These are phyloP conservation scores for Drosophila kanapiae DNA, from an alignment of 1,140 invertebrate genomes.

Conservation along the genomic window DNA sequence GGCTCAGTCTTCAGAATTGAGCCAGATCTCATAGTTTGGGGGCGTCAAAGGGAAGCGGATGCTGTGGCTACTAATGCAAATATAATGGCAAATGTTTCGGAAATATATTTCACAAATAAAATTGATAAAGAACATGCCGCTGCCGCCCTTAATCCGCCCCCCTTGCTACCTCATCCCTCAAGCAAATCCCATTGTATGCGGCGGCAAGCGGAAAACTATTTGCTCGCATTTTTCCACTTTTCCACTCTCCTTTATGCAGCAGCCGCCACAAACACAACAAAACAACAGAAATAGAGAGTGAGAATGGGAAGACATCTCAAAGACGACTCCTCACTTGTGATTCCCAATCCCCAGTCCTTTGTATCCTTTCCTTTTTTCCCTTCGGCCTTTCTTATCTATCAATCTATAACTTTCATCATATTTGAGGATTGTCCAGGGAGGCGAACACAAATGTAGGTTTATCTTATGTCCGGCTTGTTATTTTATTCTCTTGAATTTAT, in stretches of 20 bases:
- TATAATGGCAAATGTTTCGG: constrained; percentile 83
- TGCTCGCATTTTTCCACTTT: constrained; percentile 45
- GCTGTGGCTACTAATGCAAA: constrained; percentile 80
- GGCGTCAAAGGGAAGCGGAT: constrained; percentile 48
- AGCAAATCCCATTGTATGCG: constrained; percentile 41
- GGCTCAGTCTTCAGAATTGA: constrained; percentile 4
- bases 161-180: not conserved
- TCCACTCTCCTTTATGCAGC: constrained; percentile 20
- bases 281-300: constrained; percentile 17
- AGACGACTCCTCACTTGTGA: constrained; percentile 23
- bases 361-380: constrained; percentile 6
- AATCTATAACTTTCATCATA: constrained; percentile 35
- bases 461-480: not conserved
- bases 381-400: constrained; percentile 16
- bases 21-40: constrained; percentile 42
- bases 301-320: constrained; percentile 11
- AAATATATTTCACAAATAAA: constrained; percentile 83
- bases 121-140: constrained; percentile 69
- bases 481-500: not conserved
- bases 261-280: constrained; percentile 14
- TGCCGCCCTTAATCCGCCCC: constrained; percentile 12
- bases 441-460: not conserved
- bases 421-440: constrained; percentile 16
- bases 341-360: constrained; percentile 13
- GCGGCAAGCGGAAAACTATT: constrained; percentile 72